phyloP scores from a whole-genome alignment of 2,888 invertebrate genomes.

The Heliconius ethilla region DNA sequence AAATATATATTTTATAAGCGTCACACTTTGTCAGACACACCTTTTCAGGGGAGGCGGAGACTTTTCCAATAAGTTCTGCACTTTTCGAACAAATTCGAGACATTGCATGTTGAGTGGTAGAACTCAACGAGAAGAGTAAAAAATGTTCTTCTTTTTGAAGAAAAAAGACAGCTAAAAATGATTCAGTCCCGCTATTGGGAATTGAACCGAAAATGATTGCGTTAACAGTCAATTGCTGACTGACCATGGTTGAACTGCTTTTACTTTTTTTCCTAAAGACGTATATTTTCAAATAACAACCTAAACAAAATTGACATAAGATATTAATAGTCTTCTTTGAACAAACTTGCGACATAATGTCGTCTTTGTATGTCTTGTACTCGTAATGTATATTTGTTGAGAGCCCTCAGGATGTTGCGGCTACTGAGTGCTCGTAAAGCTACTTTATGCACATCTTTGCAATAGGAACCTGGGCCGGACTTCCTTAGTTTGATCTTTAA shows the following conservation, averaged over 20 bases:
- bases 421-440: constrained; percentile 56
- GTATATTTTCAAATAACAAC: neutral
- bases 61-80: neutral
- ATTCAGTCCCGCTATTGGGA: too few species aligned
- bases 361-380: neutral
- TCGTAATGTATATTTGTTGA: constrained; percentile 57
- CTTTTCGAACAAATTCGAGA: neutral
- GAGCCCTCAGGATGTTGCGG: constrained; percentile 60
- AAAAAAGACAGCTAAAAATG: too few species aligned
- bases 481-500: constrained; percentile 33
- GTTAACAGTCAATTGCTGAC: too few species aligned
- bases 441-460: constrained; percentile 53
- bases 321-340: constrained; percentile 1
- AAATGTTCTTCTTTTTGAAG: too few species aligned
- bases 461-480: constrained; percentile 34
- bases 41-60: too few species aligned
- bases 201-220: too few species aligned
- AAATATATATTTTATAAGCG: too few species aligned
- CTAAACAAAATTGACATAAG: neutral
- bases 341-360: neutral
- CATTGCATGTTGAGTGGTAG: neutral
- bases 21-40: too few species aligned
- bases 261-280: too few species aligned
- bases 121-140: neutral
- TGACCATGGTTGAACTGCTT: too few species aligned